These are phyloP conservation scores for Caenorhabditis tropicalis DNA, from an alignment of 1,140 invertebrate species.

Conservation along the genomic window DNA sequence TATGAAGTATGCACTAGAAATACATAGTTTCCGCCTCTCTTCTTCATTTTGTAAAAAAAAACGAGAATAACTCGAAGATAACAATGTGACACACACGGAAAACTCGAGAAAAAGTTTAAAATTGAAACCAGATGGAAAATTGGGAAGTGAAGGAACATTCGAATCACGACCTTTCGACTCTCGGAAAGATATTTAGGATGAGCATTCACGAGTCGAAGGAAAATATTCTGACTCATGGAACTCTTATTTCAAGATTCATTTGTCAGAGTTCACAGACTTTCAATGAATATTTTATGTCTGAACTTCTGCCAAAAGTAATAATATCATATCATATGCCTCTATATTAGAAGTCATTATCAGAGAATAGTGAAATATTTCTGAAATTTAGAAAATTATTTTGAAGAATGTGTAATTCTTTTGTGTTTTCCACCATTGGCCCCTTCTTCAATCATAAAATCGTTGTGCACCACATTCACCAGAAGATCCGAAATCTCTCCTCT, in stretches of 20 bases:
- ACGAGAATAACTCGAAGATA: neutral
- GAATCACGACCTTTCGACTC: slow-evolving; percentile 3
- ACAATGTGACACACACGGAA: slow-evolving; percentile 23
- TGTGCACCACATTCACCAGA: neutral
- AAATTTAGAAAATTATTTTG: neutral
- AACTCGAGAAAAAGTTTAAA: slow-evolving; percentile 2
- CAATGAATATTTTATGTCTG: too few relatives aligned
- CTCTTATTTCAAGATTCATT: too few relatives aligned
- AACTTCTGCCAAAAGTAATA: too few relatives aligned
- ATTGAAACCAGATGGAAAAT: slow-evolving; percentile 34
- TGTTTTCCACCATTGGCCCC: neutral
- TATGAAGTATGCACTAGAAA: neutral
- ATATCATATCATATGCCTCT: too few relatives aligned
- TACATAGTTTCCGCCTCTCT: neutral
- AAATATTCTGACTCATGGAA: too few relatives aligned
- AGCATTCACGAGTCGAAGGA: neutral
- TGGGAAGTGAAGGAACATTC: neutral
- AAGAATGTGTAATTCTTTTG: neutral
- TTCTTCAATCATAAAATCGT: slow-evolving; percentile 31
- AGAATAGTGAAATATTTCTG: too few relatives aligned
- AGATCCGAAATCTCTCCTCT: neutral
- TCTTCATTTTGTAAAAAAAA: neutral
- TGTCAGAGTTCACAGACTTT: too few relatives aligned
- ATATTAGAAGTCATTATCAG: too few relatives aligned
- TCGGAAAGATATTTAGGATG: neutral